phyloP scores from a whole-genome alignment of 1,140 invertebrate genomes.

The Pseudomyrmex sp. region DNA sequence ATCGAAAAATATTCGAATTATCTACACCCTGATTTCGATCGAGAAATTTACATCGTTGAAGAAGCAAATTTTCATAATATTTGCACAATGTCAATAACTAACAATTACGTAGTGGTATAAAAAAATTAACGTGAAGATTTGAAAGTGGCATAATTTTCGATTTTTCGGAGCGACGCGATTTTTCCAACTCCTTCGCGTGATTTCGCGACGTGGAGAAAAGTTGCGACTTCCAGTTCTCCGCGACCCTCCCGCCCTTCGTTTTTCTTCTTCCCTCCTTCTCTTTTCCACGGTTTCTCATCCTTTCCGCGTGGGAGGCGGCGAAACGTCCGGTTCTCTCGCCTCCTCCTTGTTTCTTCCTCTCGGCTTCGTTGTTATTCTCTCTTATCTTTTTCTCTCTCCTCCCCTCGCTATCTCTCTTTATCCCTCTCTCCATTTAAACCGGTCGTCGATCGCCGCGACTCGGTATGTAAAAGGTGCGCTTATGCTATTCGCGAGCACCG shows the following conservation, averaged over 20 bases:
- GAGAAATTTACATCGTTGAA: too few relatives aligned
- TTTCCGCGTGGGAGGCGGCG: constrained; percentile 79
- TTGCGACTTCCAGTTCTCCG: constrained; percentile 40
- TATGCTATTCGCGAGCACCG: constrained; percentile 19
- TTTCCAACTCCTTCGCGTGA: constrained; percentile 4
- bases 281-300: constrained; percentile 58
- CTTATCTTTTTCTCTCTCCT: not conserved
- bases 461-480: constrained; percentile 46
- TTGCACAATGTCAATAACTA: too few relatives aligned
- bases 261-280: constrained; percentile 1
- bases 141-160: not conserved
- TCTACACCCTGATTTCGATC: too few relatives aligned
- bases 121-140: not conserved
- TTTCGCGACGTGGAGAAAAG: constrained; percentile 32
- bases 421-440: constrained; percentile 9
- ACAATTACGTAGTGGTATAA: not conserved
- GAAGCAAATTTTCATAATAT: too few relatives aligned
- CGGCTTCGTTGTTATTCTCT: not conserved
- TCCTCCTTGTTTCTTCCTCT: constrained; percentile 29
- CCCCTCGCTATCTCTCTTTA: constrained; percentile 19
- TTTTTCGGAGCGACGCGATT: constrained; percentile 4
- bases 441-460: constrained; percentile 50
- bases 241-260: not conserved
- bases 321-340: constrained; percentile 75
- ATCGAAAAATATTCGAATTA: too few relatives aligned